Evolutionary conservation across 1,140 invertebrate genomes (phyloP).

Genomic region (Drosophila busckii): DNA sequence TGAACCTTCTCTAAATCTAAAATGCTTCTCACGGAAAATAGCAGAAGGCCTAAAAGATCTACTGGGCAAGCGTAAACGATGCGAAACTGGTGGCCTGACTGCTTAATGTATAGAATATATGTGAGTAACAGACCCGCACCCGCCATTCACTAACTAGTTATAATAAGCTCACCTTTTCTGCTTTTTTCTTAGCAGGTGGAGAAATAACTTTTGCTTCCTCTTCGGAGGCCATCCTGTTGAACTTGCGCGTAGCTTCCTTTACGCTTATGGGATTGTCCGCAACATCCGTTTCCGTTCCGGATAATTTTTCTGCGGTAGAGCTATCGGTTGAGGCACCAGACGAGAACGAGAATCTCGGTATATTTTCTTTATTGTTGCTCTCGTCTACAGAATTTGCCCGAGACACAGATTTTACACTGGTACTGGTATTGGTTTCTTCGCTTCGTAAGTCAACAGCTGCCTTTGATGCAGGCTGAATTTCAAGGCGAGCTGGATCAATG

Average conservation of each 20-base stretch:
- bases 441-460: not conserved
- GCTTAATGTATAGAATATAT: too few species aligned
- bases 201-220: conserved; percentile 82
- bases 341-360: conserved; percentile 69
- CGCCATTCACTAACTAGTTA: not conserved
- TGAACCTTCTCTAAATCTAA: too few species aligned
- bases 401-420: conserved; percentile 28
- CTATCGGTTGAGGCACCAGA: conserved; percentile 61
- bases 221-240: conserved; percentile 93
- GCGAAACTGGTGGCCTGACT: too few species aligned
- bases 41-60: too few species aligned
- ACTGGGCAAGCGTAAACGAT: too few species aligned
- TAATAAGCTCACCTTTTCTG: conserved; percentile 81
- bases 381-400: conserved; percentile 62
- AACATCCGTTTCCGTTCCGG: conserved; percentile 34
- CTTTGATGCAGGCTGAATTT: conserved; percentile 15
- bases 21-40: too few species aligned
- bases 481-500: conserved; percentile 43
- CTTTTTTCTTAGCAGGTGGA: conserved; percentile 81
- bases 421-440: not conserved
- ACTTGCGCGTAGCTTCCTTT: conserved; percentile 93
- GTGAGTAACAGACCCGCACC: too few species aligned
- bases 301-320: conserved; percentile 37
- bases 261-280: conserved; percentile 86
- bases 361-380: conserved; percentile 63